These are phyloP conservation scores for Polypterus senegalus DNA, from an alignment of 2,113 vertebrate genomes.

Conservation along the genomic window DNA sequence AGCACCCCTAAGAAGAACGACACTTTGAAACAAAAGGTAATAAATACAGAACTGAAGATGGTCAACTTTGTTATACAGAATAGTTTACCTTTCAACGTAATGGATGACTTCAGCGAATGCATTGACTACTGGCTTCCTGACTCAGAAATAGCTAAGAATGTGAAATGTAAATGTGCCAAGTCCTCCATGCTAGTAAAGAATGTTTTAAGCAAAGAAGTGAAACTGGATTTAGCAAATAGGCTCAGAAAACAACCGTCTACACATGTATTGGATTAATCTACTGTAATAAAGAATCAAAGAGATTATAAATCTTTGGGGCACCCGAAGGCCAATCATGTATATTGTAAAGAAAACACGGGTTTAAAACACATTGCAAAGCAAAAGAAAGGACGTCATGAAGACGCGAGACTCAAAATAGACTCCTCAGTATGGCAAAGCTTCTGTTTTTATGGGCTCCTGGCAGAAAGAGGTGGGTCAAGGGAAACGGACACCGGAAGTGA, in stretches of 20 bases:
- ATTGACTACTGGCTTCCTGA: background rate
- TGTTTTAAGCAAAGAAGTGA: background rate
- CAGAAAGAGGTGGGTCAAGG: background rate
- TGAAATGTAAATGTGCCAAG: background rate
- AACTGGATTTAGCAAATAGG: background rate
- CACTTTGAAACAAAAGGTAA: background rate
- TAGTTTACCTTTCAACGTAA: background rate
- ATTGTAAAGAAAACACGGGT: too few relatives aligned
- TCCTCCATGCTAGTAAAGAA: background rate
- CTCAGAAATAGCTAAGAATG: background rate
- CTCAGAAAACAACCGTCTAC: background rate
- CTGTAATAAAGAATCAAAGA: background rate
- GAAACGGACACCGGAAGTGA: background rate
- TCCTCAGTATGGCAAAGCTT: too few relatives aligned
- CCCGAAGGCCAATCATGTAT: too few relatives aligned
- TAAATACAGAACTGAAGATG: background rate
- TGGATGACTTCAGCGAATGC: background rate
- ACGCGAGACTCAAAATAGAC: too few relatives aligned
- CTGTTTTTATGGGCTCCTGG: too few relatives aligned
- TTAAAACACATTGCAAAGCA: too few relatives aligned
- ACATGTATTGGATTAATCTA: background rate
- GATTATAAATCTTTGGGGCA: too few relatives aligned
- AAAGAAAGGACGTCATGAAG: too few relatives aligned
- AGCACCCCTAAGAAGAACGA: background rate
- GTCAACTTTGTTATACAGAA: background rate